phyloP scores from a whole-genome alignment of 2,797 vertebrate genomes.

The Neoniphon sammara region DNA sequence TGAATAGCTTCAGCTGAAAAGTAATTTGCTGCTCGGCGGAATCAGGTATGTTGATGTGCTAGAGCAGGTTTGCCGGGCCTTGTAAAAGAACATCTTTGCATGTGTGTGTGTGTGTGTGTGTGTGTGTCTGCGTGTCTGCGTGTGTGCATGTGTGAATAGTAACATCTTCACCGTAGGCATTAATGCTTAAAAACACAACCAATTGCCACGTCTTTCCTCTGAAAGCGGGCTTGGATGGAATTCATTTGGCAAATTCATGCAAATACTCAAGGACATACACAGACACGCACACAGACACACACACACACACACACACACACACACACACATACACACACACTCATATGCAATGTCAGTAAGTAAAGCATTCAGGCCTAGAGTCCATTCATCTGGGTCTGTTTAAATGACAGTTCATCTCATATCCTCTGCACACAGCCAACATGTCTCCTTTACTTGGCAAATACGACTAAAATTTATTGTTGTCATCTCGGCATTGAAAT shows the following conservation, averaged over 20 bases:
- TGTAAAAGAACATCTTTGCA: background rate
- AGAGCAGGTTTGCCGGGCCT: background rate
- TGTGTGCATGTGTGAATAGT: background rate
- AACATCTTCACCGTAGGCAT: background rate
- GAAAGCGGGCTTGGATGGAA: background rate
- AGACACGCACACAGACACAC: background rate
- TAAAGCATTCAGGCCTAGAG: background rate
- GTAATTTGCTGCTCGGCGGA: constrained; percentile 26
- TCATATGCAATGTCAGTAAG: background rate
- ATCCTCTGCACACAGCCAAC: constrained; percentile 6
- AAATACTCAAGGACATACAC: constrained; percentile 2
- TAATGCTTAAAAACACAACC: background rate
- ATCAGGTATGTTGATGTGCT: background rate
- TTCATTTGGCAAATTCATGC: background rate
- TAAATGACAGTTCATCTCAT: background rate
- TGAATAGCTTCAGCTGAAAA: constrained; percentile 15
- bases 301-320: too few species aligned
- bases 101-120: constrained; percentile 30
- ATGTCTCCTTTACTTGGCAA: constrained; percentile 17
- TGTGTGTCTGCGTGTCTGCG: constrained; percentile 11
- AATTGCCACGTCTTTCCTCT: background rate
- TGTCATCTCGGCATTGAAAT: constrained; percentile 32
- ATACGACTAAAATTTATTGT: constrained; percentile 39
- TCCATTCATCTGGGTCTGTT: background rate
- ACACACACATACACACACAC: too few species aligned